These are phyloP conservation scores for Dromius quadrimaculatus DNA, from an alignment of 2,888 invertebrate genomes.

Conservation along the genomic window DNA sequence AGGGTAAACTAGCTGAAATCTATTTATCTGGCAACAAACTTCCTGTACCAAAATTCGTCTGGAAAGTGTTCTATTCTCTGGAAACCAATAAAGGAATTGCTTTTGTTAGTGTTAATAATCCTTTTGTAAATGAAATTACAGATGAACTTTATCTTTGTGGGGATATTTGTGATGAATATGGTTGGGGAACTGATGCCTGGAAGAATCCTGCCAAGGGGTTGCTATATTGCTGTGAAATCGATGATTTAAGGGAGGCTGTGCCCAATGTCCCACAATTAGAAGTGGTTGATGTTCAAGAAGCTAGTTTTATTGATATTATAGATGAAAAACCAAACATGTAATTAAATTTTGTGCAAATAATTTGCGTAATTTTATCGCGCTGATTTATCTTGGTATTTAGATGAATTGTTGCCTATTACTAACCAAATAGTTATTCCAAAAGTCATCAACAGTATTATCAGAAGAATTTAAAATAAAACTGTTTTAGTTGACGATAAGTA, in stretches of 20 bases:
- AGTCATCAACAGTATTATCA: too few species aligned
- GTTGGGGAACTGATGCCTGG: conserved; percentile 61
- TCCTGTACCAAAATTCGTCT: conserved; percentile 67
- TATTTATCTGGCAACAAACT: conserved; percentile 64
- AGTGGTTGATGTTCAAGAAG: conserved; percentile 54
- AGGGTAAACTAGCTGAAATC: conserved; percentile 60
- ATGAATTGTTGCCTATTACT: too few species aligned
- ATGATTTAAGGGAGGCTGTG: conserved; percentile 59
- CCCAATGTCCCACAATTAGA: conserved; percentile 57
- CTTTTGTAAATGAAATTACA: conserved; percentile 60
- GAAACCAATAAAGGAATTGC: conserved; percentile 64
- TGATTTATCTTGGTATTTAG: too few species aligned
- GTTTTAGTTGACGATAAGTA: too few species aligned
- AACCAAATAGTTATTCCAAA: too few species aligned
- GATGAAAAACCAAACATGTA: too few species aligned
- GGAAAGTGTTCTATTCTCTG: conserved; percentile 67
- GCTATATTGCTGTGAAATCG: conserved; percentile 65
- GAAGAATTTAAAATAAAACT: too few species aligned
- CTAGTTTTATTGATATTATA: too few species aligned
- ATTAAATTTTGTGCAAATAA: too few species aligned
- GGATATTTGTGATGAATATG: conserved; percentile 62
- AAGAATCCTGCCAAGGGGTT: conserved; percentile 60
- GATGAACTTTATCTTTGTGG: conserved; percentile 60
- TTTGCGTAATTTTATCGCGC: too few species aligned
- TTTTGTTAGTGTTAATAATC: conserved; percentile 69